Percentiles rank a stretch among this genome's conserved stretches.
Evolutionary conservation across 2,797 vertebrate genomes (phyloP).

Genomic region (Menidia menidia): DNA sequence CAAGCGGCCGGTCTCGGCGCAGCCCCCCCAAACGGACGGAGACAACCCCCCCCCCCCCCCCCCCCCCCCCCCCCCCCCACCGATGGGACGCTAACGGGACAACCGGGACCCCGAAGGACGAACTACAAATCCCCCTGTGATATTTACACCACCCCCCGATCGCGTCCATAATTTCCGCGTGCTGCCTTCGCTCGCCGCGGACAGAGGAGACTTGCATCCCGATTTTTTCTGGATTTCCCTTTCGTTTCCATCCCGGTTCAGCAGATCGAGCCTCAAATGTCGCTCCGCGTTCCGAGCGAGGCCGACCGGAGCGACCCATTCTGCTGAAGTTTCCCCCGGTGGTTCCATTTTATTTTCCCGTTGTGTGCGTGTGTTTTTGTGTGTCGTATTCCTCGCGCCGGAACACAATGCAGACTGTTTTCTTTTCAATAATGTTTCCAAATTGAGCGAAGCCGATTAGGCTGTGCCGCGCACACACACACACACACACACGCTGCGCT

Average conservation of each 20-base stretch:
- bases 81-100: conserved; percentile 72
- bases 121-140: conserved; percentile 40
- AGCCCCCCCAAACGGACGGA: conserved; percentile 44
- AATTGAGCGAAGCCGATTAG: conserved; percentile 62
- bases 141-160: conserved; percentile 1
- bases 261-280: conserved; percentile 55
- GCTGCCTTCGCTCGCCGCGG: not conserved
- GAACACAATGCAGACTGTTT: conserved; percentile 64
- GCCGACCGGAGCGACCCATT: conserved; percentile 37
- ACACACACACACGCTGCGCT: conserved; percentile 28
- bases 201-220: conserved; percentile 37
- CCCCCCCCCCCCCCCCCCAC: conserved; percentile 29
- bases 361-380: not conserved
- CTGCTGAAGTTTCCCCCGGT: conserved; percentile 53
- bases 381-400: not conserved
- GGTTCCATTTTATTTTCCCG: not conserved
- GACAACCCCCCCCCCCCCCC: conserved; percentile 37
- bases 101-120: conserved; percentile 49
- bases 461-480: conserved; percentile 16
- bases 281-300: conserved; percentile 27
- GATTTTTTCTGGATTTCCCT: conserved; percentile 32
- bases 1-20: conserved; percentile 25
- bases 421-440: conserved; percentile 47
- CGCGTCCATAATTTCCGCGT: not conserved
- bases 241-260: conserved; percentile 14